Evolutionary conservation across 92 coral and sea anemone genomes (phyloP), one percentile per base, ranked within the genome.

Genomic region (Parazoanthus darwini): DNA sequence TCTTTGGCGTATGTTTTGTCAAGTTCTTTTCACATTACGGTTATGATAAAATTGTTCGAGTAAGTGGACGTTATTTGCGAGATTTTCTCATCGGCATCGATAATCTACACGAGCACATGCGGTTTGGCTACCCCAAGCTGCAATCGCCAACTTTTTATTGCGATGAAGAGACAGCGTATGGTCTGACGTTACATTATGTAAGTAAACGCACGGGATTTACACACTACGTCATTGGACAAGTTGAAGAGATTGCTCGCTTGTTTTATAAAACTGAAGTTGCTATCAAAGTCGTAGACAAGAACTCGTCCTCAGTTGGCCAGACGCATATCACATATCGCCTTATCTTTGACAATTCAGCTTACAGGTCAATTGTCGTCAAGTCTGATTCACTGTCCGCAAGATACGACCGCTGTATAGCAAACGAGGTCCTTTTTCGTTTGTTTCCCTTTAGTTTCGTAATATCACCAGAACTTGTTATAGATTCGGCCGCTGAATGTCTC

Each of bases 11-110:
- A 18, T 92, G 98, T 79, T 95, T 95, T 48, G 98, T 95, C 56
- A 90, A 92, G 86, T 95, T 95, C 79, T 93, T 95, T 68, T 91
- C 90, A 43, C 94, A 93, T 88, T 93, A 93, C 77, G 98, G 98
- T 3, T 95, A 95, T 89, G 98, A 95, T 67, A 95, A 93, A 43
- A 92, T 95, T 82, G 94, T 93, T 48, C 94, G 94, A 2, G 94
- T 95, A 56, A 95, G 98, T 43, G 98, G 98, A 20, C 93, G 98
- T 16, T 88, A 95, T 79, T 78, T 95, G 8, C 90, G 98, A 58
- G 98, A 95, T 77, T 95, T 93, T 77, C 85, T 95, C 54, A 93
- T 90, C 29, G 98, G 98, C 3, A 95, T 95, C 51, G 98, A 95
- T 85, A 95, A 89, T 78, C 77, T 95, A 16, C 98, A 95, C 91